Base-by-base conservation (phyloP, 2,888 invertebrate genomes). In the Pasiphila rectangulata region DNA sequence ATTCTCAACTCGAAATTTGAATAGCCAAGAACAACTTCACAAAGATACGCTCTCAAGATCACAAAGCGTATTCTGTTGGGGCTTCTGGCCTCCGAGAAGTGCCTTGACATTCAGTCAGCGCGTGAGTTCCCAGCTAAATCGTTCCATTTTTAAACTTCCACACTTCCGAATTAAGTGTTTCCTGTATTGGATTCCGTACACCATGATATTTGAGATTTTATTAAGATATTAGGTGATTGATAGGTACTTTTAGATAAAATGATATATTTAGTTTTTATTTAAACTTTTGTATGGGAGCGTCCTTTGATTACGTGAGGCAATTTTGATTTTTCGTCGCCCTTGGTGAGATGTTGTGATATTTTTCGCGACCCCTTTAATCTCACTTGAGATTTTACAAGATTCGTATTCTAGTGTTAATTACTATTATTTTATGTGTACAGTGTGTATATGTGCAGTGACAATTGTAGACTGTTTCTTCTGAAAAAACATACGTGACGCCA, bases 71-170 rank as follows among this genome's bases (percentile, higher is more conserved):
- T 54, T 55, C 48, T 51, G 56, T 32, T 13, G 48, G 63, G 64
- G 72, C 75, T 67, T 72, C 67, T 58, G 71, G 69, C 83, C 79
- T 81, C 69, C 63, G 37, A 46, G 37, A 46, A 56, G 57, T 61
- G 63, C 87, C 87, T 87, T 88, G 87, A 86, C 87, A 86, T 87
- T 86, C 83, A 81, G 62, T 65, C 57, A 63, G 72, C 75, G 74
- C 79, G 72, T 75, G 81, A 74, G 68, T 74, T 64, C 67, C 63
- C 56, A 69, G 64, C 72, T 75, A 73, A 77, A 75, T 72, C 79
- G 79, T 82, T 85, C 77, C 72, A 80, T 79, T 84, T 86, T 78
- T 73, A 74, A 77, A 72, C 65, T 61, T 61, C 62, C 64, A 67
- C 67, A 83, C 84, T 87, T 87, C 86, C 87, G 86, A 83, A 75